Percentiles rank a stretch among this genome's conserved stretches.
Evolutionary conservation across 2,797 vertebrate genomes (phyloP).

Genomic region (Phataginus tricuspis): DNA sequence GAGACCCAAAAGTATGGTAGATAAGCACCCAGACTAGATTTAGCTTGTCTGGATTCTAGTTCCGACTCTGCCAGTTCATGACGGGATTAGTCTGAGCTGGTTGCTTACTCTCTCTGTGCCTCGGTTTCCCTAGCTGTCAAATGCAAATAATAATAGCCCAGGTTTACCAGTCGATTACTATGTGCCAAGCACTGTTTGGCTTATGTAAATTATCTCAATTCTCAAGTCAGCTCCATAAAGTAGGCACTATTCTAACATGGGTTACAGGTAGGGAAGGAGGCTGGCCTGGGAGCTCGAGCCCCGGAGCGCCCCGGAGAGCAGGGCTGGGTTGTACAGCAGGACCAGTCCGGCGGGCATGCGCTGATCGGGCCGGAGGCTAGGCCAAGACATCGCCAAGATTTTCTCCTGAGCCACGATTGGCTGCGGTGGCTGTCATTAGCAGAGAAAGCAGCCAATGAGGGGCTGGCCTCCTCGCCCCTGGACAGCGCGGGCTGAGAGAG

Average conservation of each 20-base stretch:
- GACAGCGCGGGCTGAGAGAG: fast-evolving
- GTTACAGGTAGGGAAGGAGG: neutral
- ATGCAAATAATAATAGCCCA: neutral
- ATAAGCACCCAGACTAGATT: neutral
- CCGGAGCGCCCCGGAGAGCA: neutral
- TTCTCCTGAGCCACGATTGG: neutral
- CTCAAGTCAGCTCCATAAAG: neutral
- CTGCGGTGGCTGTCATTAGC: neutral
- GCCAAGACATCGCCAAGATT: no score
- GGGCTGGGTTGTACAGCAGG: neutral
- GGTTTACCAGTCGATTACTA: neutral
- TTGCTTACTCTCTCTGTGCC: neutral
- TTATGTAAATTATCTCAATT: neutral
- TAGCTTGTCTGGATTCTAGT: neutral
- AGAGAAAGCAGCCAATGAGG: neutral
- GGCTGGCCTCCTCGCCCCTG: no score
- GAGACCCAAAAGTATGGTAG: neutral
- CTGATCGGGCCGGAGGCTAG: neutral
- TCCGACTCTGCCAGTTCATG: neutral
- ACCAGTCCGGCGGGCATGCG: neutral
- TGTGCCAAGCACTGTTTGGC: neutral
- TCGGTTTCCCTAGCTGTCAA: slow-evolving; percentile 28
- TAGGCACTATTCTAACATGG: neutral
- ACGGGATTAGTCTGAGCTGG: neutral
- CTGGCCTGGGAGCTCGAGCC: no score